phyloP scores from a whole-genome alignment of 2,888 invertebrate genomes.

The Strigamia transsilvanica region DNA sequence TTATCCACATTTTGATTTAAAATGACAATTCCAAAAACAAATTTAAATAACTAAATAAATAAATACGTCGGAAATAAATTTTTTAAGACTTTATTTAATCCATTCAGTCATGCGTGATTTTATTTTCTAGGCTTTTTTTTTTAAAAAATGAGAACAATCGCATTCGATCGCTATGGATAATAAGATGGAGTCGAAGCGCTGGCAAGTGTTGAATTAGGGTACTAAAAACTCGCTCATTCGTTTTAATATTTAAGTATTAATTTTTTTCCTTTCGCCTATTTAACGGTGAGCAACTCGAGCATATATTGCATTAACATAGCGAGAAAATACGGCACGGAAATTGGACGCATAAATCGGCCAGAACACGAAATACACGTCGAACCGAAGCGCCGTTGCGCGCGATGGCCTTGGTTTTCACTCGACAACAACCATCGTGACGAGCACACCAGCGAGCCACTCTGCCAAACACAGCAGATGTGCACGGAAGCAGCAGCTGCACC shows the following conservation, averaged over 20 bases:
- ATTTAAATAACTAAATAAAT: too few relatives aligned
- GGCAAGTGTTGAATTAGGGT: neutral
- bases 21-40: too few relatives aligned
- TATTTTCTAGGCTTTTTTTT: neutral
- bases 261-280: neutral
- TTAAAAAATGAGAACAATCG: neutral
- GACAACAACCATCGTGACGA: conserved; percentile 33
- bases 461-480: conserved; percentile 46
- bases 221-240: neutral
- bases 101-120: neutral
- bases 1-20: neutral
- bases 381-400: conserved; percentile 7
- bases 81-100: neutral
- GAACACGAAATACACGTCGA: neutral
- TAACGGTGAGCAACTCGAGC: neutral
- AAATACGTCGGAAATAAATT: too few relatives aligned
- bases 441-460: conserved; percentile 30
- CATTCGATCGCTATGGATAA: neutral
- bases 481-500: conserved; percentile 25
- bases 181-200: neutral
- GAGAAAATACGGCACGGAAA: conserved; percentile 18
- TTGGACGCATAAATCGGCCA: neutral
- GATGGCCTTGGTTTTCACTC: conserved; percentile 33
- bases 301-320: neutral
- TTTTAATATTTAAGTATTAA: conserved; percentile 2